These are phyloP conservation scores for Rhinogobio ventralis DNA, from an alignment of 2,797 vertebrate genomes.

Conservation along the genomic window DNA sequence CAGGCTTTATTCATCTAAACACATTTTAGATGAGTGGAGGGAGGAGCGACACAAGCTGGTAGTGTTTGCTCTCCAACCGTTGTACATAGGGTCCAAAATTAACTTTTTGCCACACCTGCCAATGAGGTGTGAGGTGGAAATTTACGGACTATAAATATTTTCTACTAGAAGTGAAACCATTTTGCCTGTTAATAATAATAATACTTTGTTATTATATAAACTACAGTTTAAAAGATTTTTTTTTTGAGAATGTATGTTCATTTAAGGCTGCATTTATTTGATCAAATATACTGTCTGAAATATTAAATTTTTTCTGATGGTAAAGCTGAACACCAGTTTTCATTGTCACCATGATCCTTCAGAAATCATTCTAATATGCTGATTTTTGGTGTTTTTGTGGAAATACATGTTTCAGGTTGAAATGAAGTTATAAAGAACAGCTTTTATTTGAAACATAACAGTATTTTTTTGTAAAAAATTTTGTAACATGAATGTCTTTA, in stretches of 20 bases:
- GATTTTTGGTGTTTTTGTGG: background rate
- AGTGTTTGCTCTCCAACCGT: background rate
- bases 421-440: background rate
- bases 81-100: background rate
- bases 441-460: too few species aligned
- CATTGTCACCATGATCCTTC: background rate
- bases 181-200: background rate
- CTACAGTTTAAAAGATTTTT: background rate
- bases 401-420: too few species aligned
- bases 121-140: background rate
- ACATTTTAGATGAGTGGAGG: constrained; percentile 57
- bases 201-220: background rate
- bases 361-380: background rate
- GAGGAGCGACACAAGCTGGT: constrained; percentile 66
- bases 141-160: background rate
- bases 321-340: background rate
- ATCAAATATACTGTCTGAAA: too few species aligned
- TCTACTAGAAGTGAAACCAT: background rate
- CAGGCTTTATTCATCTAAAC: constrained; percentile 56
- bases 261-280: background rate
- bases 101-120: background rate
- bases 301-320: background rate
- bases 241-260: background rate
- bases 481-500: too few species aligned
- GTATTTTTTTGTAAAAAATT: too few species aligned